Evolutionary conservation across 1,140 invertebrate species (phyloP), one percentile per base, ranked within the genome.

Genomic region (Cepaea nemoralis): DNA sequence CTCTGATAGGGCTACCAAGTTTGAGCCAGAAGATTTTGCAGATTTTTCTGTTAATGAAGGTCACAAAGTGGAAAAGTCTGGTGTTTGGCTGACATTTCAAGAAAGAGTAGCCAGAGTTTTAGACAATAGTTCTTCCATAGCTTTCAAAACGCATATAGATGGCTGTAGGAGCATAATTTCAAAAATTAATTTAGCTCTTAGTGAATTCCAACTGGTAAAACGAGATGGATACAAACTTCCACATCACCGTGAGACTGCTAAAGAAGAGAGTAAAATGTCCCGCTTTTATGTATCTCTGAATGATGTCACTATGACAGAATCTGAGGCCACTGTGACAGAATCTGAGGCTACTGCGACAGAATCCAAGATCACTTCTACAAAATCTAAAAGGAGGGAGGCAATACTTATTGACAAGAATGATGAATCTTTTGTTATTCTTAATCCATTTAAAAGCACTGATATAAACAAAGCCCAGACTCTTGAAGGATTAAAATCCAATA

Each of bases 1-100:
- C 24, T 80, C 66, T n/a, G 69, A 80, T 6, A 22, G 78, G 22
- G 14, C 55, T 16, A 80, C 78, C 24, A 48, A 39, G 19, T 80
- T 80, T 73, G 78, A 71, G 16, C 78, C 78, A 67, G 77, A 78
- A 31, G 77, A 78, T 24, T 80, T 71, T 73, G 35, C 33, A 22
- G 69, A 80, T 69, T 80, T 45, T 42, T 27, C 37, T 24, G 22
- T 71, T 10, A 33, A 50, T 73, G 69, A 35, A 24, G 8, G 19
- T 22, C 27, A 27, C 33, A 0, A 33, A 5, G 27, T 24, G 0
- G 33, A 73, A 33, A 80, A 80, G 27, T 67, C 67, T 33, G 48
- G 59, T 35, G 31, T 37, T 12, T 80, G 78, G 78, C 48, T 73
- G 22, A 71, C 78, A 35, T 80, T 80, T 39, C 67, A 80, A 24